A percentile compares a stretch with the other conserved stretches of the same genome.
These are phyloP conservation scores for Otolemur crassicaudatus DNA, from an alignment of 2,797 vertebrate genomes.

Conservation along the genomic window DNA sequence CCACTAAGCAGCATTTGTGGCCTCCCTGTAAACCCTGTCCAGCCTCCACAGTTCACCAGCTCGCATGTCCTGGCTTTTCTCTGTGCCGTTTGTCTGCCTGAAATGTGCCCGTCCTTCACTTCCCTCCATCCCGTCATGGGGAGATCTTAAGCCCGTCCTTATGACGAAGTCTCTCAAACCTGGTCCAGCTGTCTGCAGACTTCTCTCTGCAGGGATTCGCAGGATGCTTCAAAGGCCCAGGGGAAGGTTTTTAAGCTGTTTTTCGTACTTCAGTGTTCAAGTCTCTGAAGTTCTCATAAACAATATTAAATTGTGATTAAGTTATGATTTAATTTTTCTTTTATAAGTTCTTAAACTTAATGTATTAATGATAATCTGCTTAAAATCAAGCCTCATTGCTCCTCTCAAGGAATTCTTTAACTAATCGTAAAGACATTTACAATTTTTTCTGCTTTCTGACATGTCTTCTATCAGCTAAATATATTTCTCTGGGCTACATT, in stretches of 20 bases:
- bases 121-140: background rate
- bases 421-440: background rate
- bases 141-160: background rate
- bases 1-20: background rate
- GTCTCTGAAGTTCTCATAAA: conserved; percentile 23
- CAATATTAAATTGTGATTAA: conserved; percentile 29
- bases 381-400: background rate
- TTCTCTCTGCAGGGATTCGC: background rate
- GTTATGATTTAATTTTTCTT: conserved; percentile 31
- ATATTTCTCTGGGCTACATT: conserved; percentile 19
- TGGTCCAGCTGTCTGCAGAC: background rate
- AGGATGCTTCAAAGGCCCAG: background rate
- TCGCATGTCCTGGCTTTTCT: background rate
- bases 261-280: conserved; percentile 31
- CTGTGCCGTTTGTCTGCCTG: background rate
- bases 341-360: conserved; percentile 51
- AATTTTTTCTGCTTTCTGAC: conserved; percentile 34
- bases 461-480: background rate
- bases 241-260: background rate
- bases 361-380: conserved; percentile 34
- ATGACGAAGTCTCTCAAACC: background rate
- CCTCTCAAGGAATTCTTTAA: background rate
- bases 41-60: background rate
- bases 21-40: background rate
- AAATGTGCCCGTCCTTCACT: background rate